Percentiles rank a stretch among this genome's conserved stretches.
Evolutionary conservation across 2,888 invertebrate genomes (phyloP).

Genomic region (Eurytoma adleriae): DNA sequence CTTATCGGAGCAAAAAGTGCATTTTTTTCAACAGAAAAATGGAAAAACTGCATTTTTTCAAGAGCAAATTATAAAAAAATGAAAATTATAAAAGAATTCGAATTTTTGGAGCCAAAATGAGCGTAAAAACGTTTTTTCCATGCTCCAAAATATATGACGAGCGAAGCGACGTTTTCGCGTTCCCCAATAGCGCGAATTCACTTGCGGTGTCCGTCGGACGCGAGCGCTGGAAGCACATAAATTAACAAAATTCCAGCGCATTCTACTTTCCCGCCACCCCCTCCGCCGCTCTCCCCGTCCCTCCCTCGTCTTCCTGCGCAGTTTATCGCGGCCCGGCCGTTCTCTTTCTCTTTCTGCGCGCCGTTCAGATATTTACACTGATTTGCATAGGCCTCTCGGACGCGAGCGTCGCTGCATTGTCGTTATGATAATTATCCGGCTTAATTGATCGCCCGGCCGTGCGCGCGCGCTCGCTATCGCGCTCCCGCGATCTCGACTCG

Average conservation of each 20-base stretch:
- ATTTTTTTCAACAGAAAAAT: too few relatives aligned
- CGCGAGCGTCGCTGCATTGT: slow-evolving; percentile 38
- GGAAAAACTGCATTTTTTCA: too few relatives aligned
- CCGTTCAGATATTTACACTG: slow-evolving; percentile 28
- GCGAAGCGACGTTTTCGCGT: too few relatives aligned
- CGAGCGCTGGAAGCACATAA: background rate
- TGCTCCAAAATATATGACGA: too few relatives aligned
- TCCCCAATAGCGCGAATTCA: too few relatives aligned
- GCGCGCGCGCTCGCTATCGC: background rate
- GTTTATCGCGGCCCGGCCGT: slow-evolving; percentile 5
- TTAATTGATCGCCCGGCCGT: slow-evolving; percentile 49
- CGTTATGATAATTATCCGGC: slow-evolving; percentile 55
- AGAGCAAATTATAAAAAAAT: too few relatives aligned
- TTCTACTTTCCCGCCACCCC: background rate
- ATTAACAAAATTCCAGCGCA: slow-evolving; percentile 7
- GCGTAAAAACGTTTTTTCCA: too few relatives aligned
- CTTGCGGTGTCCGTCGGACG: too few relatives aligned
- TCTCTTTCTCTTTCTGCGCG: background rate
- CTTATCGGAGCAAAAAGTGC: too few relatives aligned
- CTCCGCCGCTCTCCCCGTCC: background rate
- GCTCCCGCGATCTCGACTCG: slow-evolving; percentile 20
- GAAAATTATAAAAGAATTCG: too few relatives aligned
- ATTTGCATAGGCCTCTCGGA: slow-evolving; percentile 40
- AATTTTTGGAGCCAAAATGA: too few relatives aligned
- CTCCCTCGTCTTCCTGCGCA: slow-evolving; percentile 2